These are phyloP conservation scores for Crenuchus spilurus DNA, from an alignment of 2,797 vertebrate genomes.

Conservation along the genomic window DNA sequence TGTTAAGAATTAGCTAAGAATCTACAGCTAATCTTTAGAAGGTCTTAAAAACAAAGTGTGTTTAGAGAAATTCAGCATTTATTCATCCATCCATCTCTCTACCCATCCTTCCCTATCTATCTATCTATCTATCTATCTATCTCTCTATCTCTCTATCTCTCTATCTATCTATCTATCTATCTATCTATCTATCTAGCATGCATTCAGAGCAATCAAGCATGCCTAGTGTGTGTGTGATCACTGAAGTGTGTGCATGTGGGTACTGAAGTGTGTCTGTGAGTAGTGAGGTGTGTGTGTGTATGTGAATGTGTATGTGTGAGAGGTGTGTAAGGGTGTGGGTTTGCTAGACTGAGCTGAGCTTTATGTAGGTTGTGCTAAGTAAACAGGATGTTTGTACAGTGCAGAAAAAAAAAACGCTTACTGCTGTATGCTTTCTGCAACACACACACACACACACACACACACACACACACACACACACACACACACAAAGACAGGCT, in stretches of 20 bases:
- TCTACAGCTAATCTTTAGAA: too few species aligned
- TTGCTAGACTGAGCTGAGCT: slow-evolving; percentile 19
- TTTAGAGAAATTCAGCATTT: too few species aligned
- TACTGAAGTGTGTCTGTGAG: background rate
- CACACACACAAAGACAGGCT: slow-evolving; percentile 5
- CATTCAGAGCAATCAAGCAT: too few species aligned
- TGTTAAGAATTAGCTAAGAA: too few species aligned
- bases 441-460: background rate
- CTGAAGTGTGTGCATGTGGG: too few species aligned
- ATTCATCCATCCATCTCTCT: too few species aligned
- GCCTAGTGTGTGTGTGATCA: background rate
- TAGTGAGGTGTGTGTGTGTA: background rate
- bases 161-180: too few species aligned
- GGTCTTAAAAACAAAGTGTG: too few species aligned
- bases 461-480: slow-evolving; percentile 13
- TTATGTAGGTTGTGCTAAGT: slow-evolving; percentile 44
- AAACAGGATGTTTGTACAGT: slow-evolving; percentile 62
- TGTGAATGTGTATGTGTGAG: slow-evolving; percentile 11
- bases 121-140: too few species aligned
- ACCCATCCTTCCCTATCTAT: too few species aligned
- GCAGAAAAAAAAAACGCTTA: slow-evolving; percentile 38
- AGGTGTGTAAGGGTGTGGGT: slow-evolving; percentile 42
- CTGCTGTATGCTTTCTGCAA: slow-evolving; percentile 36
- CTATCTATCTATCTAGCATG: too few species aligned
- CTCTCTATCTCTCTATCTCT: too few species aligned